Evolutionary conservation across 2,888 invertebrate genomes (phyloP), one percentile per base, ranked within the genome.

Genomic region (Xestoiulus laeticollis): DNA sequence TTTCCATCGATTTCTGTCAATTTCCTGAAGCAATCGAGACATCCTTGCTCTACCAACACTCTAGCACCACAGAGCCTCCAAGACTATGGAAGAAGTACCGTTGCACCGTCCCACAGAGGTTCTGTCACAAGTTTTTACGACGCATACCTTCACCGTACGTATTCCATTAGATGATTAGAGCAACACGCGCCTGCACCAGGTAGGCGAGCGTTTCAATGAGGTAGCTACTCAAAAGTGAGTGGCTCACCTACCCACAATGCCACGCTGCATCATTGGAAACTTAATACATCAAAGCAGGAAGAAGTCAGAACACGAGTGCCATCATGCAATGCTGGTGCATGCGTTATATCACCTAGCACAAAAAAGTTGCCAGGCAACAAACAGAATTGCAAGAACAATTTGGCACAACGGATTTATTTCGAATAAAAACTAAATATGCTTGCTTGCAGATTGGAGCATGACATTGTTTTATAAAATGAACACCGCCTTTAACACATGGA

Each of bases 31-130:
- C 14, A 44, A 44, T 2, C 0, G 14, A 44, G 44, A 12, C n/a
- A 59, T 59, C 59, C 59, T n/a, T 16, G n/a, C 19, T n/a, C 19
- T 22, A 10, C 6, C n/a, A 68, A 68, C 16, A 22, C 68, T 68
- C 5, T 10, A 38, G 38, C 68, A n/a, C n/a, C n/a, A n/a, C n/a
- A n/a, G n/a, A n/a, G n/a, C n/a, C n/a, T n/a, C n/a, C n/a, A n/a
- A n/a, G n/a, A n/a, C n/a, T n/a, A n/a, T n/a, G n/a, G n/a, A n/a
- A 26, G 68, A 68, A 68, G 68, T 68, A 68, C 68, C 68, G 68
- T 68, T 68, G 68, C 10, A 26, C 12, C 26, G 38, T 38, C 38
- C 38, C 38, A 38, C 38, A 38, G 48, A 48, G 2, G 22, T 68
- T 68, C 8, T 26, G 68, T 68, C 68, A 26, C 68, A 26, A 10